Conservation (phyloP, 2,797 vertebrate genomes). For the Chrosomus eos region DNA sequence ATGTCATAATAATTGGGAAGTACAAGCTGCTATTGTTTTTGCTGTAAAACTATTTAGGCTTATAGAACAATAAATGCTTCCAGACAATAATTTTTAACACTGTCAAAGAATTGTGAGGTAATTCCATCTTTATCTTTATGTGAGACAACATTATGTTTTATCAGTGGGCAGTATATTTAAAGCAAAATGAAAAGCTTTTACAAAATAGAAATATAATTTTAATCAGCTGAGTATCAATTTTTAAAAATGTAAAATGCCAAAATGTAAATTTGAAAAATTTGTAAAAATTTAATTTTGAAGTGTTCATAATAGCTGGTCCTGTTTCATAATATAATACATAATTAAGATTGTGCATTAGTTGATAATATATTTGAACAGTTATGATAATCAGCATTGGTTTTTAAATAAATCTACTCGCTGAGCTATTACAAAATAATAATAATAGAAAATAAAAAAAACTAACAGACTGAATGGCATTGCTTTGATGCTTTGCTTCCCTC, state of each 20-base stretch:
- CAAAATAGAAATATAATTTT: not conserved
- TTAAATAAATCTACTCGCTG: constrained; percentile 27
- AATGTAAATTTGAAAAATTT: too few species aligned
- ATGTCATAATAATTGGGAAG: constrained; percentile 25
- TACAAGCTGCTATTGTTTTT: constrained; percentile 22
- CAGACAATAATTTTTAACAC: not conserved
- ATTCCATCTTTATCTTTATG: not conserved
- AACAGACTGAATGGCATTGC: constrained; percentile 46
- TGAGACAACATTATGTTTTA: not conserved
- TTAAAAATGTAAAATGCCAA: not conserved
- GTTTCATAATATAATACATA: not conserved
- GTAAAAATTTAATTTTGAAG: too few species aligned
- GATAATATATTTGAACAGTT: not conserved
- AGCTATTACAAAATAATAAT: constrained; percentile 42
- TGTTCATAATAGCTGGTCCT: not conserved
- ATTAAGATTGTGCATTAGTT: not conserved
- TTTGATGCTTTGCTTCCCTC: constrained; percentile 72
- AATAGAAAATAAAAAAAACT: too few species aligned
- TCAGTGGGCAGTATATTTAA: not conserved
- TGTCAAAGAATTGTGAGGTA: not conserved
- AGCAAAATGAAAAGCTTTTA: not conserved
- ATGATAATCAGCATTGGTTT: not conserved
- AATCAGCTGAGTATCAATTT: not conserved
- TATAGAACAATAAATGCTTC: not conserved
- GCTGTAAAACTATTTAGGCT: constrained; percentile 57